Evolutionary conservation across 2,113 vertebrate species (phyloP).

Genomic region (Eublepharis macularius): DNA sequence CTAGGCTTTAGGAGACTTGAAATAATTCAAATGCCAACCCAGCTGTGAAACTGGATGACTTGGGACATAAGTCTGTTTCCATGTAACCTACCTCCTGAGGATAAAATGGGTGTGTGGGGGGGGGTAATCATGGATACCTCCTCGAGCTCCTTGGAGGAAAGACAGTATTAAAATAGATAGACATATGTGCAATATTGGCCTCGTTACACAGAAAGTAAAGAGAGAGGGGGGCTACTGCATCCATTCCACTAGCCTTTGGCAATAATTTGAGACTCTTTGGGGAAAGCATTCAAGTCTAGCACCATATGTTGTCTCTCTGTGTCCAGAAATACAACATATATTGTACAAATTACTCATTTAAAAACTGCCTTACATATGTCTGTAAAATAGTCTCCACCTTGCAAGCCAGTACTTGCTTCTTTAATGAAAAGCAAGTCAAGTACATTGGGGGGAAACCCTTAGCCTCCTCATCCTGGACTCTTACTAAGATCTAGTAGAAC

Average conservation of each 20-base stretch:
- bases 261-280: not conserved
- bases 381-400: not conserved
- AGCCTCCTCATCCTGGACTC: not conserved
- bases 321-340: not conserved
- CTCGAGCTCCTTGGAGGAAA: too few species aligned
- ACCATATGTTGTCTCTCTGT: not conserved
- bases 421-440: not conserved
- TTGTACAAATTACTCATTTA: not conserved
- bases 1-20: too few species aligned
- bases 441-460: not conserved
- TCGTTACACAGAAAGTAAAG: not conserved
- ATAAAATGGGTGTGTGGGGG: too few species aligned
- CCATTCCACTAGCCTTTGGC: too few species aligned
- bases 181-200: too few species aligned
- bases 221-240: not conserved
- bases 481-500: not conserved
- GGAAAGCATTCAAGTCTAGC: not conserved
- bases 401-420: not conserved
- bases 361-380: not conserved
- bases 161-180: too few species aligned
- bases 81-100: too few species aligned
- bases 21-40: too few species aligned
- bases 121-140: too few species aligned
- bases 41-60: too few species aligned
- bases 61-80: too few species aligned